Conservation (phyloP, 2,113 vertebrate genomes). For the Takifugu bimaculatus region DNA sequence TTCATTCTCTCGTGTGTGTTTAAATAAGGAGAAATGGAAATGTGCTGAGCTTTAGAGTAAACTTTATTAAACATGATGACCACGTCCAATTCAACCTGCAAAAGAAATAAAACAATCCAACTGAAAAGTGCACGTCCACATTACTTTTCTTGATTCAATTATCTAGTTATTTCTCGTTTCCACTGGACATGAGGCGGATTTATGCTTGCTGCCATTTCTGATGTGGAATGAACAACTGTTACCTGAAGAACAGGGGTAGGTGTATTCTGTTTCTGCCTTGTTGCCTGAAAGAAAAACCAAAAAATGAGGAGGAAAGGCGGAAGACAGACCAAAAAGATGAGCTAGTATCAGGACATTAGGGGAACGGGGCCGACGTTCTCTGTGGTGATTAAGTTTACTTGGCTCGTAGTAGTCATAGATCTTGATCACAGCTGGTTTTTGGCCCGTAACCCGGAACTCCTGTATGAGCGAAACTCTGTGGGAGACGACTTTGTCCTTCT, state of each 20-base stretch:
- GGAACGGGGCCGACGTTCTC: neutral
- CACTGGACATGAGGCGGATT: neutral
- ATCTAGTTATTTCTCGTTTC: neutral
- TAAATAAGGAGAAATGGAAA: too few species aligned
- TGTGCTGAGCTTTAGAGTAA: too few species aligned
- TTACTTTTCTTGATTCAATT: too few species aligned
- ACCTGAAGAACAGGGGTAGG: conserved; percentile 40
- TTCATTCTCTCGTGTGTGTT: too few species aligned
- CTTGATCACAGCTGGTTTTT: conserved; percentile 78
- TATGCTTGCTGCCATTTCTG: neutral
- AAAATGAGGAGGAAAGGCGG: neutral
- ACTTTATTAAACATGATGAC: neutral
- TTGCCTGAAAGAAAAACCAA: conserved; percentile 51
- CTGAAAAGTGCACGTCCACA: neutral
- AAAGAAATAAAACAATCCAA: neutral
- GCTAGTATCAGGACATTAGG: neutral
- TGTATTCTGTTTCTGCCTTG: conserved; percentile 59
- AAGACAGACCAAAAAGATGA: neutral
- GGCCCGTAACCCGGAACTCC: conserved; percentile 68
- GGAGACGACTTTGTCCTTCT: conserved; percentile 9
- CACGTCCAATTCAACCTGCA: neutral
- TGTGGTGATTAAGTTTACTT: conserved; percentile 63
- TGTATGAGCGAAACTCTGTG: conserved; percentile 65
- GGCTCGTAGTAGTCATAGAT: conserved; percentile 86
- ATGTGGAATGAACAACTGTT: neutral